A percentile compares a stretch with the other conserved stretches of the same genome.
phyloP scores from a whole-genome alignment of 1,140 invertebrate genomes.

The Zaprionus lachaisei region DNA sequence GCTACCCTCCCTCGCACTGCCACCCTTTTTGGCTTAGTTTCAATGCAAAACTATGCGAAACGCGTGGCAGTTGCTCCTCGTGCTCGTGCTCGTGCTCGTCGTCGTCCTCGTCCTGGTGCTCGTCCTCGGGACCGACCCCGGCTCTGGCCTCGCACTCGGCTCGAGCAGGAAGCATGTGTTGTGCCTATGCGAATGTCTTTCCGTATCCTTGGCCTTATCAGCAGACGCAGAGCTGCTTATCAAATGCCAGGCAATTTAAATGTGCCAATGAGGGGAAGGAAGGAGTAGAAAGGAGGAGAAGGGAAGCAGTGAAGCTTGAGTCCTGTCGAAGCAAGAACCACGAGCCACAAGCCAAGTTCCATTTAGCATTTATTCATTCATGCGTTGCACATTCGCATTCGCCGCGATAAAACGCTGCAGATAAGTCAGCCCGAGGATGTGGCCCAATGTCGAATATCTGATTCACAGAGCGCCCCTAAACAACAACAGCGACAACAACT shows the following conservation, averaged over 20 bases:
- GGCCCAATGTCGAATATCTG: slow-evolving; percentile 45
- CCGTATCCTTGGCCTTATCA: slow-evolving; percentile 42
- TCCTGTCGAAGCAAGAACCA: slow-evolving; percentile 36
- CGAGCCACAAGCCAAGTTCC: slow-evolving; percentile 25
- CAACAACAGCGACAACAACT: neutral
- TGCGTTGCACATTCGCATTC: slow-evolving; percentile 59
- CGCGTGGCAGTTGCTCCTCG: slow-evolving; percentile 49
- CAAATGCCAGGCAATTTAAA: slow-evolving; percentile 53
- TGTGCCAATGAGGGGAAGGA: slow-evolving; percentile 23
- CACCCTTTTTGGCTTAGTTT: slow-evolving; percentile 22
- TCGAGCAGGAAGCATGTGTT: slow-evolving; percentile 43
- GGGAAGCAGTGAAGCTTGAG: slow-evolving; percentile 14
- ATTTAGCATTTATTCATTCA: slow-evolving; percentile 60
- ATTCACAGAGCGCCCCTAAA: slow-evolving; percentile 37
- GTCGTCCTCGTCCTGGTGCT: neutral
- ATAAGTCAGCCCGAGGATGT: slow-evolving; percentile 49
- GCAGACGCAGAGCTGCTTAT: slow-evolving; percentile 40
- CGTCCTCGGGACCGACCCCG: neutral
- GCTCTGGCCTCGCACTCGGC: slow-evolving; percentile 18
- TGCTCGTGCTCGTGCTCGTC: neutral
- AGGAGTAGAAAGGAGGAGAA: neutral
- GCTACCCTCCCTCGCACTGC: slow-evolving; percentile 1
- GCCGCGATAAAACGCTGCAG: slow-evolving; percentile 46
- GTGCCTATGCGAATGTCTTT: slow-evolving; percentile 6
- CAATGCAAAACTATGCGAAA: slow-evolving; percentile 54